Evolutionary conservation across 2,113 vertebrate genomes (phyloP), one percentile per base, ranked within the genome.

Genomic region (Cyrtonyx montezumae): DNA sequence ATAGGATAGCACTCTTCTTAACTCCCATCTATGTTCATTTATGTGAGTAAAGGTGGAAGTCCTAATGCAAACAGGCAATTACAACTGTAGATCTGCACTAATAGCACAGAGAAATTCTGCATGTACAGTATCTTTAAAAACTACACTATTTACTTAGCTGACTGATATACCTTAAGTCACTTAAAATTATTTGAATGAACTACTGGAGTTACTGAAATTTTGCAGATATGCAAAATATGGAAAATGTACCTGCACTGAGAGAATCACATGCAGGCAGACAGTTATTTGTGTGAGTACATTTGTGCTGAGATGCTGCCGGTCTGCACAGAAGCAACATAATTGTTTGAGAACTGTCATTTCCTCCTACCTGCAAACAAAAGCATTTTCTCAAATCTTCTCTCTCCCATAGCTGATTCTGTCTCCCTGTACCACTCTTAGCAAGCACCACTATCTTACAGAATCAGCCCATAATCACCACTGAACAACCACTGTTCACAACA

Each of bases 101-200:
- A 32, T 26, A 3, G 0, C 22, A 58, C 42, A 6, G 10, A 42
- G 42, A 40, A 13, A 42, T 79, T 75, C 81, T 56, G 61, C 34
- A 63, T 0, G 0, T 9, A 34, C 17, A 36, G 0, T 11, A 9
- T 61, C 62, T 51, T 79, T 37, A 46, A 56, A 71, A 78, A 32
- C 23, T 34, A 10, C 34, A 19, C 18, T 58, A 11, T 21, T 67
- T 69, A 37, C 55, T 61, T n/a, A 66, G 48, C 40, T 79, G 48
- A 61, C 22, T 84, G 71, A 79, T 37, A 28, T 28, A 43, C 42
- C 71, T 0, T 4, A 70, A 80, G 45, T 58, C 37, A 55, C 8
- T 67, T 63, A 62, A 46, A 81, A 34, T 36, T 48, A 58, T 61
- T 67, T 5, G 1, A 88, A n/a, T n/a, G 65, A 71, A 82, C 7